A percentile compares a stretch with the other conserved stretches of the same genome.
Evolutionary conservation across 2,888 invertebrate species (phyloP).

Genomic region (Teinopalpus imperialis): DNA sequence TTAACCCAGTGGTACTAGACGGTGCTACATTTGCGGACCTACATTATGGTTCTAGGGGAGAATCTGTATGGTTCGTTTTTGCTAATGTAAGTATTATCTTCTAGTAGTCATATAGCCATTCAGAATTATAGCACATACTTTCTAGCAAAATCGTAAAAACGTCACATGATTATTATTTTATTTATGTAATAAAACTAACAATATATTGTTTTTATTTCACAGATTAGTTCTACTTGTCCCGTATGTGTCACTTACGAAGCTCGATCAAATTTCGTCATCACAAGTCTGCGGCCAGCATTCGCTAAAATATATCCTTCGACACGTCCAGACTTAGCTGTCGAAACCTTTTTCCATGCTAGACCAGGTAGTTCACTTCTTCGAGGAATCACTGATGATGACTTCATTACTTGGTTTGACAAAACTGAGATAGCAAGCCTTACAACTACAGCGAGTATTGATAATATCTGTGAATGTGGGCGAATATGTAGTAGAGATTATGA

Average conservation of each 20-base stretch:
- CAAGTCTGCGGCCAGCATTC: conserved; percentile 83
- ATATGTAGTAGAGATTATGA: conserved; percentile 73
- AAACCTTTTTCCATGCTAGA: conserved; percentile 84
- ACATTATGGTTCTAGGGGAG: conserved; percentile 82
- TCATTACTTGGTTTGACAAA: conserved; percentile 86
- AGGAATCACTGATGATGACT: conserved; percentile 84
- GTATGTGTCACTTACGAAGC: conserved; percentile 84
- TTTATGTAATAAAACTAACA: too few species aligned
- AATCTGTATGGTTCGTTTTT: conserved; percentile 85
- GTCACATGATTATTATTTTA: too few species aligned
- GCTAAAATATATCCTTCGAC: conserved; percentile 84
- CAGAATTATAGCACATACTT: too few species aligned
- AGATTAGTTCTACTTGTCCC: conserved; percentile 83
- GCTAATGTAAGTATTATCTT: conserved; percentile 77
- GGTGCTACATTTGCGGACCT: conserved; percentile 82
- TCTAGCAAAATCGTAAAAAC: too few species aligned
- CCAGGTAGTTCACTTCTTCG: conserved; percentile 82
- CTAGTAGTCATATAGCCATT: background rate
- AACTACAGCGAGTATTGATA: conserved; percentile 69
- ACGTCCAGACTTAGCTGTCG: conserved; percentile 83
- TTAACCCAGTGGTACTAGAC: conserved; percentile 77
- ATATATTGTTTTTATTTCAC: conserved; percentile 36
- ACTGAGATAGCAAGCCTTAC: conserved; percentile 74
- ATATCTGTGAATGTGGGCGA: conserved; percentile 79
- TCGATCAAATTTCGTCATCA: conserved; percentile 82